Evolutionary conservation across 1,140 invertebrate species (phyloP), one percentile per base, ranked within the genome.

Genomic region (Listronotus oregonensis): DNA sequence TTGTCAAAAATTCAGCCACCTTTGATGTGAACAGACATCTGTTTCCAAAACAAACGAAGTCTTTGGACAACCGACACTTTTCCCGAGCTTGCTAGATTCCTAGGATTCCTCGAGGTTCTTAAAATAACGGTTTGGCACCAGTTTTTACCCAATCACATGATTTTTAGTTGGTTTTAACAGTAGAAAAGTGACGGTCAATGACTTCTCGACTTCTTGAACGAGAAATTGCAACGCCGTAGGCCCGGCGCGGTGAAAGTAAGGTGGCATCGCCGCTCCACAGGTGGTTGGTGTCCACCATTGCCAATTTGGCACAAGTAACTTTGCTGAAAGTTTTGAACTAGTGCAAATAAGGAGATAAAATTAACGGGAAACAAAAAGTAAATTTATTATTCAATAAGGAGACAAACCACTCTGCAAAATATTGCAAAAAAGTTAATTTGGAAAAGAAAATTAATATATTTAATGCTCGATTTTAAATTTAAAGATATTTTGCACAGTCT

Each of bases 71-170:
- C 12, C 6, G 14, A 40, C 9, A 32, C 40, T 31, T 12, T 12
- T 57, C 42, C 32, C n/a, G 21, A 14, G 39, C 31, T 40, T 37
- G 50, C 43, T 63, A 46, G 51, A 63, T 63, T 54, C 60, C 31
- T 63, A 21, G 39, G 40, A 63, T 63, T 54, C 52, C 32, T 64
- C 7, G n/a, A 27, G 31, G 17, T 42, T 37, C 39, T 64, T 46
- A 18, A 50, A 27, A 15, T 64, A 64, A 64, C 62, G 62, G 62
- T 57, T 64, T 57, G 52, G 12, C 15, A 39, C 34, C 10, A 57
- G 40, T 64, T 64, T 64, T 64, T 64, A 64, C 62, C 34, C 62
- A 64, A 64, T 64, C 62, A 57, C 62, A 64, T 56, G 54, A 56
- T 56, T 64, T 64, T 63, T 63, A 56, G 42, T 17, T 64, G 18